Conservation (phyloP, 53 echinoderm and acorn worm species). For the Echinarachnius parma region DNA sequence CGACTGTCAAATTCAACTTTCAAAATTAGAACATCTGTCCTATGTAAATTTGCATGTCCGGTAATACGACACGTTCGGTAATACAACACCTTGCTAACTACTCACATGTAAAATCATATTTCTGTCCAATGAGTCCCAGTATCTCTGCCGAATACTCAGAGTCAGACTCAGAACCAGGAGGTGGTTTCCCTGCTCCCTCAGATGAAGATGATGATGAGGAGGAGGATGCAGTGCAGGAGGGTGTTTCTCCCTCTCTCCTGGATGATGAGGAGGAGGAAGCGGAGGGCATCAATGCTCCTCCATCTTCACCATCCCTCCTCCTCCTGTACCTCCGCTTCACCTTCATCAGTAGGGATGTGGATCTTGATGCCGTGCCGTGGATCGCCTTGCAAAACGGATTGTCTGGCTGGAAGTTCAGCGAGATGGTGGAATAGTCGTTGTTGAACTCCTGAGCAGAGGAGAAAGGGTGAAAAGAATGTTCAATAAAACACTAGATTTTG, state of each 20-base stretch:
- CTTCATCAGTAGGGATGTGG: slow-evolving; percentile 20
- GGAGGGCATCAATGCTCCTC: no score
- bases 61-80: no score
- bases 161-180: neutral
- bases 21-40: no score
- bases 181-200: neutral
- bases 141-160: slow-evolving; percentile 26
- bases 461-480: neutral
- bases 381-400: slow-evolving; percentile 30
- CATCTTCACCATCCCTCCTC: neutral
- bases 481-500: neutral
- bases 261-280: no score
- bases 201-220: no score
- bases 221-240: no score
- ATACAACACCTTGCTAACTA: no score
- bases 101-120: slow-evolving; percentile 30
- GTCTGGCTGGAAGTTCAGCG: slow-evolving; percentile 20
- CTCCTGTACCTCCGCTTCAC: slow-evolving; percentile 19
- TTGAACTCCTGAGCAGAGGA: slow-evolving; percentile 36
- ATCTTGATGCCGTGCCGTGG: neutral
- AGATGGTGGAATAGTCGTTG: neutral
- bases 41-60: no score
- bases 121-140: slow-evolving; percentile 21
- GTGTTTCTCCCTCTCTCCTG: neutral
- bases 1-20: no score